Conservation (phyloP, 1,140 invertebrate genomes). For the Tetranychus urticae region DNA sequence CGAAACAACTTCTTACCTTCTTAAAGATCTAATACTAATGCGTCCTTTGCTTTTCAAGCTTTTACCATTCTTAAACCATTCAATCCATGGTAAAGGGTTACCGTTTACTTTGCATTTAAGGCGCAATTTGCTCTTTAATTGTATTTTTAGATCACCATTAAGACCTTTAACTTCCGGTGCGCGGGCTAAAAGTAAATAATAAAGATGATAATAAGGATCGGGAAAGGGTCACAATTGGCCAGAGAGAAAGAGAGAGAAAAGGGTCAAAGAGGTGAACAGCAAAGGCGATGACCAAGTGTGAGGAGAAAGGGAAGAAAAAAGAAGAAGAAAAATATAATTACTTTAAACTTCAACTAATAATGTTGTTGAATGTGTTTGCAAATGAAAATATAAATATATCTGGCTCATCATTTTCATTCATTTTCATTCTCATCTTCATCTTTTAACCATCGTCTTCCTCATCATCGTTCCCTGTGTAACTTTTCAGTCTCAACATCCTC, state of each 20-base stretch:
- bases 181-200: neutral
- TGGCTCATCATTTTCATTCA: too few relatives aligned
- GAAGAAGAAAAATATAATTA: neutral
- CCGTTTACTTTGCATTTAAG: constrained; percentile 11
- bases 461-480: too few relatives aligned
- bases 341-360: too few relatives aligned
- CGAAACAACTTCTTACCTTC: neutral
- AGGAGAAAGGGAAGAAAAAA: neutral
- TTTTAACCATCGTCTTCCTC: too few relatives aligned
- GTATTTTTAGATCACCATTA: constrained; percentile 1
- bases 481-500: neutral
- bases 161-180: constrained; percentile 1
- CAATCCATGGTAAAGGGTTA: constrained; percentile 14
- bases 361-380: too few relatives aligned
- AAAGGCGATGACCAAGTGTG: neutral
- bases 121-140: constrained; percentile 6
- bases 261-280: neutral
- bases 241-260: neutral
- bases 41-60: constrained; percentile 7
- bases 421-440: too few relatives aligned
- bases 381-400: too few relatives aligned
- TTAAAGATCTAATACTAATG: constrained; percentile 6
- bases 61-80: constrained; percentile 14
- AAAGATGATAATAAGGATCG: neutral
- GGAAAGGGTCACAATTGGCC: neutral